Evolutionary conservation across 2,888 invertebrate genomes (phyloP).

Genomic region (Apoda limacodes): DNA sequence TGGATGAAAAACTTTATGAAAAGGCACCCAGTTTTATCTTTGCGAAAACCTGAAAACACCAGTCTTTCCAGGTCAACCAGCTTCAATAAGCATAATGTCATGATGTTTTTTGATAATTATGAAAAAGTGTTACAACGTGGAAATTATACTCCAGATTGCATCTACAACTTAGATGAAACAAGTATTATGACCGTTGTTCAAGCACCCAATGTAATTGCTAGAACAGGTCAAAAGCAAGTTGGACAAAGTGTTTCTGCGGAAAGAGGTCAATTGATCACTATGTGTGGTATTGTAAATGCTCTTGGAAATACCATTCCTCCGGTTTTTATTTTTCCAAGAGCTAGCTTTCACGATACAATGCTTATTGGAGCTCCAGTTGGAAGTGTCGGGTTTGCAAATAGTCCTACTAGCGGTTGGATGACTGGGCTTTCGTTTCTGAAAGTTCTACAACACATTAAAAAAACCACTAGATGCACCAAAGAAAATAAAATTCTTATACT

Average conservation of each 20-base stretch:
- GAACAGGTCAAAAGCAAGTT: slow-evolving; percentile 13
- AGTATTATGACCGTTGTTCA: slow-evolving; percentile 22
- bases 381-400: slow-evolving; percentile 23
- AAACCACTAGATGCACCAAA: slow-evolving; percentile 18
- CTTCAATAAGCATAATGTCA: slow-evolving; percentile 9
- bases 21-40: slow-evolving; percentile 3
- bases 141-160: slow-evolving; percentile 11
- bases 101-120: slow-evolving; percentile 9
- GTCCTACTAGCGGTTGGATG: slow-evolving; percentile 26
- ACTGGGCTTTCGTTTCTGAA: slow-evolving; percentile 24
- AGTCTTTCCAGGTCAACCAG: slow-evolving; percentile 7
- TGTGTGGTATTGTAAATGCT: slow-evolving; percentile 23
- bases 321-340: slow-evolving; percentile 19
- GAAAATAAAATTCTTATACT: slow-evolving; percentile 14
- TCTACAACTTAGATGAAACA: slow-evolving; percentile 24
- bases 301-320: slow-evolving; percentile 22
- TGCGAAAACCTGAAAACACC: slow-evolving; percentile 12
- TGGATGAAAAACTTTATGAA: no score
- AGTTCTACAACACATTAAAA: slow-evolving; percentile 18
- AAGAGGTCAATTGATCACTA: slow-evolving; percentile 21
- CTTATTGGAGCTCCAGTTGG: slow-evolving; percentile 18
- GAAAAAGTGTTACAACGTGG: slow-evolving; percentile 6
- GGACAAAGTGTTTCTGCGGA: slow-evolving; percentile 19
- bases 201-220: slow-evolving; percentile 20
- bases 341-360: slow-evolving; percentile 20